These are phyloP conservation scores for Fistularia tabacaria DNA, from an alignment of 2,797 vertebrate species.

Conservation along the genomic window DNA sequence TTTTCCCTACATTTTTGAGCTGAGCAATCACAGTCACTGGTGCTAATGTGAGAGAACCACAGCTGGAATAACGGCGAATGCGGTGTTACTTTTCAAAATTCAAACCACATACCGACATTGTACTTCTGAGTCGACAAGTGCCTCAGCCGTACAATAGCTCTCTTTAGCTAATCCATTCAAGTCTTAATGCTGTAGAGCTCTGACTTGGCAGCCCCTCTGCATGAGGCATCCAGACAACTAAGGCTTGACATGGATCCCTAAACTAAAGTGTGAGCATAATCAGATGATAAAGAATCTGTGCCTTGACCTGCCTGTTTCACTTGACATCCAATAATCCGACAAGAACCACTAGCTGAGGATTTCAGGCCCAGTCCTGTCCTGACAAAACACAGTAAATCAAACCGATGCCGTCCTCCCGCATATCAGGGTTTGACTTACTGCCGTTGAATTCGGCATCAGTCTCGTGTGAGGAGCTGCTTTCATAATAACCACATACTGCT, in stretches of 20 bases:
- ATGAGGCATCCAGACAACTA: constrained; percentile 63
- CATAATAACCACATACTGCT: constrained; percentile 48
- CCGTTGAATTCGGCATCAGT: constrained; percentile 20
- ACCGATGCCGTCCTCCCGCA: constrained; percentile 13
- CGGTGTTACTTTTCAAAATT: constrained; percentile 24
- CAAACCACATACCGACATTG: constrained; percentile 50
- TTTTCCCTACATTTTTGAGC: constrained; percentile 10
- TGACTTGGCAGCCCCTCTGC: constrained; percentile 59
- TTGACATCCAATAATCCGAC: constrained; percentile 46
- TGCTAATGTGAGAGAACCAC: constrained; percentile 48
- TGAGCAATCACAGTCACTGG: constrained; percentile 13
- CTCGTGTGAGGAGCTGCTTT: constrained; percentile 38
- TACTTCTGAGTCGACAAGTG: constrained; percentile 55
- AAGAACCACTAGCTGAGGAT: constrained; percentile 40
- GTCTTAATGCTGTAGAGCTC: constrained; percentile 69
- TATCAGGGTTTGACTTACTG: constrained; percentile 45
- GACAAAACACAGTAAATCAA: constrained; percentile 42
- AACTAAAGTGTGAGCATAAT: constrained; percentile 81
- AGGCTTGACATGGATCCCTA: constrained; percentile 79
- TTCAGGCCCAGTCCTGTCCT: constrained; percentile 44
- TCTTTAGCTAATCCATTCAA: constrained; percentile 73
- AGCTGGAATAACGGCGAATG: constrained; percentile 32
- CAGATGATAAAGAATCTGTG: constrained; percentile 54
- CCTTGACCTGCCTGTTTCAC: constrained; percentile 55
- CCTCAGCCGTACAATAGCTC: constrained; percentile 64